Percentiles rank a stretch among this genome's conserved stretches.
Evolutionary conservation across 2,888 invertebrate genomes (phyloP).

Genomic region (Patella caerulea): DNA sequence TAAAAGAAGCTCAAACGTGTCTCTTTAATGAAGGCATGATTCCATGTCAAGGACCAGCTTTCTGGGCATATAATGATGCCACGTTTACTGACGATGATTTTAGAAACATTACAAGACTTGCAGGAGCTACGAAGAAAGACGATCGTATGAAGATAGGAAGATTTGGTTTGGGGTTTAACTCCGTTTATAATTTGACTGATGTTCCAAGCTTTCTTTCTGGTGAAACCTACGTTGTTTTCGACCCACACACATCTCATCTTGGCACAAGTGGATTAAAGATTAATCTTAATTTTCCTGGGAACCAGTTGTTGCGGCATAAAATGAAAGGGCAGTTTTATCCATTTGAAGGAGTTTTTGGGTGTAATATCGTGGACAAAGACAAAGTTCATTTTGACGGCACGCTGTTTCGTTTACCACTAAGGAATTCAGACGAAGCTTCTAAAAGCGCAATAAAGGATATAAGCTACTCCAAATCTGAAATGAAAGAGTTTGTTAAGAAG

Average conservation of each 20-base stretch:
- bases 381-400: constrained; percentile 49
- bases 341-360: constrained; percentile 54
- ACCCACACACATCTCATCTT: constrained; percentile 62
- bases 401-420: constrained; percentile 66
- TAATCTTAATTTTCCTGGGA: constrained; percentile 39
- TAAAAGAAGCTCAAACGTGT: constrained; percentile 39
- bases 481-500: constrained; percentile 51
- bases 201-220: constrained; percentile 67
- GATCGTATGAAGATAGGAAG: constrained; percentile 58
- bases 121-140: constrained; percentile 58
- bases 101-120: constrained; percentile 54
- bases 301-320: constrained; percentile 35
- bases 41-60: constrained; percentile 59
- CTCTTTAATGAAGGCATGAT: constrained; percentile 54
- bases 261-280: constrained; percentile 54
- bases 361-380: constrained; percentile 31
- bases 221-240: constrained; percentile 63
- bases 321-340: constrained; percentile 57
- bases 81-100: constrained; percentile 57
- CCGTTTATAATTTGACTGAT: constrained; percentile 68
- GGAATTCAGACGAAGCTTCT: constrained; percentile 55
- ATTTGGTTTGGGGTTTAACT: constrained; percentile 67
- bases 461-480: constrained; percentile 51
- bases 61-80: constrained; percentile 62
- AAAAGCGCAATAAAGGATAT: constrained; percentile 58